phyloP scores from a whole-genome alignment of 2,888 invertebrate species.

The Calameuta filiformis region DNA sequence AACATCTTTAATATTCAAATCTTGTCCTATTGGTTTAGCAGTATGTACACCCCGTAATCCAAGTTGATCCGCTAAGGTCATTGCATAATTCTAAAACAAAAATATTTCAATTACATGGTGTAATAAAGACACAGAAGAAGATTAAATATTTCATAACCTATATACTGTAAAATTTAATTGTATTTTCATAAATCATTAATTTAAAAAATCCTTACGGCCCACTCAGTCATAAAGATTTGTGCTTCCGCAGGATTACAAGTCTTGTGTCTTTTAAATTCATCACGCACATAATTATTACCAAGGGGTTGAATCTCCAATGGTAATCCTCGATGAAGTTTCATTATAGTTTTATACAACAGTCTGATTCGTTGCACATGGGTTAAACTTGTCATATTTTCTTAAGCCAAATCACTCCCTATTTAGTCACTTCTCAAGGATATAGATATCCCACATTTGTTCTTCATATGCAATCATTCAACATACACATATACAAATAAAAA shows the following conservation, averaged over 20 bases:
- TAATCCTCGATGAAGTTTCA: constrained; percentile 81
- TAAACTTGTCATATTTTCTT: constrained; percentile 44
- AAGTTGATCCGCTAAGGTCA: constrained; percentile 79
- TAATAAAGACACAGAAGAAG: not conserved
- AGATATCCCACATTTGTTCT: not conserved
- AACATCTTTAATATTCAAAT: constrained; percentile 73
- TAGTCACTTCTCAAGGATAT: not conserved
- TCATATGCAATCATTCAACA: not conserved
- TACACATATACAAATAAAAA: not conserved
- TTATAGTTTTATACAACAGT: constrained; percentile 81
- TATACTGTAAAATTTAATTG: not conserved
- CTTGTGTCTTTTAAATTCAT: constrained; percentile 89
- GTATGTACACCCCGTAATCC: constrained; percentile 74
- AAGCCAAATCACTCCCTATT: not conserved
- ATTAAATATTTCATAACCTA: not conserved
- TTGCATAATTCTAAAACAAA: constrained; percentile 78
- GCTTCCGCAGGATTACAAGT: constrained; percentile 77
- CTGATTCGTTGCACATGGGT: constrained; percentile 75
- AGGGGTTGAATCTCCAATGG: constrained; percentile 77
- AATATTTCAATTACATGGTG: constrained; percentile 6
- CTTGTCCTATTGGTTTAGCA: constrained; percentile 72
- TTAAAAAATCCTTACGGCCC: constrained; percentile 76
- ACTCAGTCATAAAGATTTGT: constrained; percentile 84
- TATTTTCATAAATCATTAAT: constrained; percentile 14
- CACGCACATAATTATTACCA: constrained; percentile 82